Conservation (phyloP, 2,888 invertebrate species). For the Plebejus melissa region DNA sequence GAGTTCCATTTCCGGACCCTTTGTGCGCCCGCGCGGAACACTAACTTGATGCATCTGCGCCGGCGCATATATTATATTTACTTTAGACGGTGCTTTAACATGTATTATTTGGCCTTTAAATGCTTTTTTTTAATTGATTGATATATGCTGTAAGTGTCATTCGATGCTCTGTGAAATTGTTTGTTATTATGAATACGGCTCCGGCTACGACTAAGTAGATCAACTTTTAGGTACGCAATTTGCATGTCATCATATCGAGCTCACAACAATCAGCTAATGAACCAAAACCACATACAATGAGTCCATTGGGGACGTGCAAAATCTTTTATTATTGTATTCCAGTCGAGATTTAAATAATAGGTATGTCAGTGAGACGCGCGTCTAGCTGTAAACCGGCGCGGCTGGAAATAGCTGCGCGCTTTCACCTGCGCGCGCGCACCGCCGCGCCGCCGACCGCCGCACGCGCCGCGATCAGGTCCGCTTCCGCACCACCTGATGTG, state of each 20-base stretch:
- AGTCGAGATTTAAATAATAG: neutral
- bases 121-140: neutral
- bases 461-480: neutral
- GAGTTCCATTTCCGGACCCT: conserved; percentile 9
- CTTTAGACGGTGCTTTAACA: neutral
- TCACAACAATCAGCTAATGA: neutral
- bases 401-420: conserved; percentile 31
- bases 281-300: neutral
- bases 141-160: too few relatives aligned
- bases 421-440: conserved; percentile 33
- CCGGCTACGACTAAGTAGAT: too few relatives aligned
- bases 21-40: neutral
- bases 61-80: neutral
- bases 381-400: conserved; percentile 28
- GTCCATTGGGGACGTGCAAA: neutral
- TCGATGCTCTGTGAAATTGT: too few relatives aligned
- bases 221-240: neutral
- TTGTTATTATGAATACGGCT: too few relatives aligned
- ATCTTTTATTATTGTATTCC: neutral
- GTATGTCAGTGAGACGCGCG: conserved; percentile 3
- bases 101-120: neutral
- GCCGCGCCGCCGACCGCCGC: neutral
- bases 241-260: neutral
- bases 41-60: neutral
- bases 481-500: conserved; percentile 7